phyloP scores from a whole-genome alignment of 1,140 invertebrate genomes.

The Condylostylus longicornis region DNA sequence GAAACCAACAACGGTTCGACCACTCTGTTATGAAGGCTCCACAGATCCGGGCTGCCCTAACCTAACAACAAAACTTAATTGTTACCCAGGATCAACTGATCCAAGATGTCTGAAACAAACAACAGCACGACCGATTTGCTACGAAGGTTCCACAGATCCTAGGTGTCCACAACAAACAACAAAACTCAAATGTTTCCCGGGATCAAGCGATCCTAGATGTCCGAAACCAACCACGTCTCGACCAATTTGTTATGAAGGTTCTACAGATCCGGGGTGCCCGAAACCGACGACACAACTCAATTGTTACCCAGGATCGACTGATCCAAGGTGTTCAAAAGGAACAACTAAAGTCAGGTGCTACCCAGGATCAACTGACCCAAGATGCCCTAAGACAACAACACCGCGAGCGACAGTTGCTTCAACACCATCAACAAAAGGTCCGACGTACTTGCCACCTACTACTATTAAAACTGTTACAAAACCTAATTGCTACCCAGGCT shows the following conservation, averaged over 20 bases:
- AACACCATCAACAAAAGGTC: not conserved
- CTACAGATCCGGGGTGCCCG: no score
- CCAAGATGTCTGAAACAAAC: slow-evolving; percentile 29
- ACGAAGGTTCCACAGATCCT: slow-evolving; percentile 32
- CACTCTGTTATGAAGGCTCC: slow-evolving; percentile 17
- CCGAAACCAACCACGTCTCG: slow-evolving; percentile 17
- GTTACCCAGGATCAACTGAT: slow-evolving; percentile 33
- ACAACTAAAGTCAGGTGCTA: no score
- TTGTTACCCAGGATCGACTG: slow-evolving; percentile 30
- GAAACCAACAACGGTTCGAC: slow-evolving; percentile 16
- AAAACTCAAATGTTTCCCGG: slow-evolving; percentile 20
- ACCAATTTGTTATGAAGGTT: slow-evolving; percentile 2
- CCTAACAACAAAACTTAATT: slow-evolving; percentile 12
- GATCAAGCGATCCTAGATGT: slow-evolving; percentile 32
- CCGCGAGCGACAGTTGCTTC: no score
- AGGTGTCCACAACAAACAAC: slow-evolving; percentile 25
- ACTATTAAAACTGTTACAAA: slow-evolving; percentile 14
- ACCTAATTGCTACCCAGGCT: slow-evolving; percentile 18
- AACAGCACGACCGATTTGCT: slow-evolving; percentile 18
- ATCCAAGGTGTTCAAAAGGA: slow-evolving; percentile 8
- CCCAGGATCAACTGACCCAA: no score
- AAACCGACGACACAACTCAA: slow-evolving; percentile 10
- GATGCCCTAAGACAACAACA: no score
- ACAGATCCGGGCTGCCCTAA: slow-evolving; percentile 27
- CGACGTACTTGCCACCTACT: not conserved